phyloP scores from a whole-genome alignment of 2,888 invertebrate genomes.

The Stenoptilia bipunctidactyla region DNA sequence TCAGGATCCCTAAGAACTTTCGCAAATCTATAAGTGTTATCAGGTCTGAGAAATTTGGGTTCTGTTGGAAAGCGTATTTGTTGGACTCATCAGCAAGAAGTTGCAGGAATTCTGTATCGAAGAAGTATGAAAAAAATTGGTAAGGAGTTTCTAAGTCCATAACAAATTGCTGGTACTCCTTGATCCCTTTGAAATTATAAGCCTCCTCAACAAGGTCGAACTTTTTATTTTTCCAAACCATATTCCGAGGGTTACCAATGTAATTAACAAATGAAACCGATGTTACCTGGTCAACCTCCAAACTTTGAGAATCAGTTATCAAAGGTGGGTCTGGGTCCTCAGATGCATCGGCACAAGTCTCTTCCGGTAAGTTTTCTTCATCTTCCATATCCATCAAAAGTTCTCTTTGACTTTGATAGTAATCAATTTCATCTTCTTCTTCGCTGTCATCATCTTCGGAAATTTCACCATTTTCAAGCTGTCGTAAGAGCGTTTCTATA shows the following conservation, averaged over 20 bases:
- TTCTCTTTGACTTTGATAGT: not conserved
- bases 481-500: not conserved
- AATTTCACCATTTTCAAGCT: not conserved
- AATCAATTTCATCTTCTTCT: not conserved
- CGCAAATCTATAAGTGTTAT: not conserved
- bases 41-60: slow-evolving; percentile 10
- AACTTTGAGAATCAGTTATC: no score
- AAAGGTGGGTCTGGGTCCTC: no score
- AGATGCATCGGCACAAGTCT: no score
- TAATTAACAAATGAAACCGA: not conserved
- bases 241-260: slow-evolving; percentile 3
- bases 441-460: not conserved
- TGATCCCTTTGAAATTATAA: slow-evolving; percentile 11
- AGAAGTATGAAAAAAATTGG: slow-evolving; percentile 13
- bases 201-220: slow-evolving; percentile 11
- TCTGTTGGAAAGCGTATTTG: slow-evolving; percentile 12
- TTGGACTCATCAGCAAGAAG: slow-evolving; percentile 13
- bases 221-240: slow-evolving; percentile 14
- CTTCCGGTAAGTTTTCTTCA: not conserved
- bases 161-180: slow-evolving; percentile 11
- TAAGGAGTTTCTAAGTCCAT: slow-evolving; percentile 15
- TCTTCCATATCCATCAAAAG: not conserved
- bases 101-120: slow-evolving; percentile 9
- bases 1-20: slow-evolving; percentile 14
- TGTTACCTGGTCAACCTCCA: no score